A percentile compares a stretch with the other conserved stretches of the same genome.
Conservation (phyloP, 2,797 vertebrate species). For the Geotrypetes seraphini region DNA sequence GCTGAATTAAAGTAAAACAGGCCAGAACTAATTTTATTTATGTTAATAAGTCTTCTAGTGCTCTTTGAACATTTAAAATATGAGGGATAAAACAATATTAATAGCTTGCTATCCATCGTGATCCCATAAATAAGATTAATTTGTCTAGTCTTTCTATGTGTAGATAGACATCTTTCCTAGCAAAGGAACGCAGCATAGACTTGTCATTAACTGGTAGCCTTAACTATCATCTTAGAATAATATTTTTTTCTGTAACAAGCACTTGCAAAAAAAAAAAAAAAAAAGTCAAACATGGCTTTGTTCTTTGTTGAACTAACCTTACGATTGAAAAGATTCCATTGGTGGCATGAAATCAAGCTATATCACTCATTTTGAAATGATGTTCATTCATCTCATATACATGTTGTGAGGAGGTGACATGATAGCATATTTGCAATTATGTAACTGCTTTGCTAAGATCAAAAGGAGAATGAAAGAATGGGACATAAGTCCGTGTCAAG, state of each 20-base stretch:
- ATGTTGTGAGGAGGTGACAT: constrained; percentile 46
- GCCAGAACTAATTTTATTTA: constrained; percentile 33
- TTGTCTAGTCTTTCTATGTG: constrained; percentile 3
- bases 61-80: constrained; percentile 17
- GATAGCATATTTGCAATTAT: constrained; percentile 56
- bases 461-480: constrained; percentile 63
- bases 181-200: constrained; percentile 4
- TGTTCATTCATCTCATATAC: constrained; percentile 49
- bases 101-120: constrained; percentile 8
- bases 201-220: constrained; percentile 20
- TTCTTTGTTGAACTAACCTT: constrained; percentile 14
- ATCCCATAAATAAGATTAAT: constrained; percentile 12
- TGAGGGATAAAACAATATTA: background rate
- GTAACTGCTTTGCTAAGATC: constrained; percentile 61
- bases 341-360: constrained; percentile 27
- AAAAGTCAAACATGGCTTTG: background rate
- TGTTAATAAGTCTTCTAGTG: too few relatives aligned
- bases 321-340: constrained; percentile 32
- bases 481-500: constrained; percentile 53
- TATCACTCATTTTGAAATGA: constrained; percentile 43
- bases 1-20: constrained; percentile 34
- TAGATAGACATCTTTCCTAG: constrained; percentile 5
- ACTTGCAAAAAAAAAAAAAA: background rate
- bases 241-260: background rate
- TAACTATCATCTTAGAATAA: constrained; percentile 16